Percentiles rank a stretch among this genome's conserved stretches.
Conservation (phyloP, 2,888 invertebrate genomes). For the Spodoptera littoralis region DNA sequence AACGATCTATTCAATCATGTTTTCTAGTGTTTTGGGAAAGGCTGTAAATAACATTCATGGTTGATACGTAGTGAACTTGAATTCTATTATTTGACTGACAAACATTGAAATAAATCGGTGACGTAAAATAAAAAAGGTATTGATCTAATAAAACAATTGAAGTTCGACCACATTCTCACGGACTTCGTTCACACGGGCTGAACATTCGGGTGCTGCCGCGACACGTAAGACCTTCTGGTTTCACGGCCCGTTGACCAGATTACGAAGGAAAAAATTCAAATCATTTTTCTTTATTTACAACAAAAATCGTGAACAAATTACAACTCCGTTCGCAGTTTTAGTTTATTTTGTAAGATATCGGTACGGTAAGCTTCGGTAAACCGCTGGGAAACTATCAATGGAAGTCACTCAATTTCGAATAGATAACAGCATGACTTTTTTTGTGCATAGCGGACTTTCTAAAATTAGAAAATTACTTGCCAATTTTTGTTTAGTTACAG, state of each 20-base stretch:
- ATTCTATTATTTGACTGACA: conserved; percentile 1
- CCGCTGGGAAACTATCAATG: conserved; percentile 60
- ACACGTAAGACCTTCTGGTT: conserved; percentile 80
- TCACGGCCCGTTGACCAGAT: conserved; percentile 80
- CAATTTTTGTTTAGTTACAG: conserved; percentile 11
- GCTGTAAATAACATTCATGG: conserved; percentile 22
- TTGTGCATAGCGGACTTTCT: conserved; percentile 44
- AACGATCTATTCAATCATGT: conserved; percentile 19
- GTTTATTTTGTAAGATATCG: conserved; percentile 60
- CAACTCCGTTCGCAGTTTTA: conserved; percentile 54
- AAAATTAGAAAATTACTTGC: conserved; percentile 38
- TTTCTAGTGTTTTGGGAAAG: conserved; percentile 13
- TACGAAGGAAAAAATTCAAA: conserved; percentile 58
- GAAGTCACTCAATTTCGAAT: conserved; percentile 46
- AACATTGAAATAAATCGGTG: conserved; percentile 13
- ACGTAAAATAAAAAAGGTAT: conserved; percentile 9
- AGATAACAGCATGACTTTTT: conserved; percentile 24
- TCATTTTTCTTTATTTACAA: conserved; percentile 46
- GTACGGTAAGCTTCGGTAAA: conserved; percentile 58
- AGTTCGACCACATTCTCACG: conserved; percentile 81
- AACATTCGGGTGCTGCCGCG: conserved; percentile 71
- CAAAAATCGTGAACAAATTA: conserved; percentile 60
- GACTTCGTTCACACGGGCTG: conserved; percentile 73
- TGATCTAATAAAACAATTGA: conserved; percentile 60
- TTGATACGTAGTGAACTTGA: not conserved